Evolutionary conservation across 1,140 invertebrate species (phyloP), one percentile per base, ranked within the genome.

Genomic region (Agrypnia vestita): DNA sequence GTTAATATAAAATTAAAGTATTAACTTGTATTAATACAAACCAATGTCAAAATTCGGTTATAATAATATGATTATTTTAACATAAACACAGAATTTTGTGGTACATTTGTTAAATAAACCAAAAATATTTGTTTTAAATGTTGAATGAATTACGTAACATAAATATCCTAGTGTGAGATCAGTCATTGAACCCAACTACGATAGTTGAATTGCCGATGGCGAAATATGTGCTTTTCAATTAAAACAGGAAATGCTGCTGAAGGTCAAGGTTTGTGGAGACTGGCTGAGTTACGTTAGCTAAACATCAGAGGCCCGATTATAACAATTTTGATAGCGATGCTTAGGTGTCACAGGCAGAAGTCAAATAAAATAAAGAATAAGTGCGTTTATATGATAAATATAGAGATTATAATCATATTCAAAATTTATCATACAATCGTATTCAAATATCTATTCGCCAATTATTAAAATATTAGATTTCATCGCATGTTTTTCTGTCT

Each of bases 161-260:
- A n/a, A n/a, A n/a, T n/a, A 3, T 51, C 8, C n/a, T 3, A 12
- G n/a, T 51, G n/a, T 9, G 11, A 15, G 49, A 51, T 15, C 19
- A 64, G 61, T 64, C 61, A 64, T 64, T 64, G 61, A 64, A 64
- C 61, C 13, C 25, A 25, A 13, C 19, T 43, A 1, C 35, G 19
- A 13, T 64, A 43, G 17, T 21, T 25, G 10, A 21, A 12, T 13
- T 25, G 61, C 61, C 61, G 35, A 43, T 64, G 35, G 61, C 61
- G 61, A 64, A 64, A 64, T 35, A 64, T 64, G 21, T 25, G 61
- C 13, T 64, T 64, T 64, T 64, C 61, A 64, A n/a, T 59, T 64
- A 64, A 64, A 64, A 43, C 61, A 64, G 61, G 61, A 64, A 64
- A 64, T 44, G n/a, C 19, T 64, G 8, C 25, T 64, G 61, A 64